phyloP scores from a whole-genome alignment of 2,888 invertebrate genomes.

The Hipparchia sbordonii region DNA sequence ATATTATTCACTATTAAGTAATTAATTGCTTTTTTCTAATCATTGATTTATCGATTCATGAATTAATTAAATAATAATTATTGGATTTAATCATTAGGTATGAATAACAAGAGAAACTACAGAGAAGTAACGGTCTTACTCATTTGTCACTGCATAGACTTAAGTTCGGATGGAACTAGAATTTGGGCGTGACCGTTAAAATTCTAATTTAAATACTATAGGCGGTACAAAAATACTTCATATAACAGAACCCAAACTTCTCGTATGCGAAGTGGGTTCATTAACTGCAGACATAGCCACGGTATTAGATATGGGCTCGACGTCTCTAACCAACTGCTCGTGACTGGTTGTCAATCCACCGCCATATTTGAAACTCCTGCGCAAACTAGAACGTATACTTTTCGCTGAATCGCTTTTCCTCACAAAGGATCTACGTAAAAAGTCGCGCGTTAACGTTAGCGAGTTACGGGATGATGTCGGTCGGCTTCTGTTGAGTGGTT shows the following conservation, averaged over 20 bases:
- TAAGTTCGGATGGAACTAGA: not conserved
- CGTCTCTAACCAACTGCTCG: slow-evolving; percentile 84
- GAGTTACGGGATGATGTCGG: slow-evolving; percentile 63
- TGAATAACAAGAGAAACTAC: too few relatives aligned
- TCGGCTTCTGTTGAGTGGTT: slow-evolving; percentile 29
- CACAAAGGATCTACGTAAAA: slow-evolving; percentile 68
- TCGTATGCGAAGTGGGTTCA: slow-evolving; percentile 52
- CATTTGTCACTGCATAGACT: too few relatives aligned
- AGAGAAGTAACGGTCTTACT: too few relatives aligned
- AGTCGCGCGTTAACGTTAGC: slow-evolving; percentile 64
- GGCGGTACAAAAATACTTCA: slow-evolving; percentile 44
- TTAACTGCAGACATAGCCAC: slow-evolving; percentile 75
- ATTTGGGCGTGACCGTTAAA: too few relatives aligned
- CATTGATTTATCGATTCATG: too few relatives aligned
- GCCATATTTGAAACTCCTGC: slow-evolving; percentile 73
- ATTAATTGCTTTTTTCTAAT: too few relatives aligned
- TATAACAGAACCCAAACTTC: slow-evolving; percentile 70
- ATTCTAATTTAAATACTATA: slow-evolving; percentile 11
- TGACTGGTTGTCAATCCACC: slow-evolving; percentile 75
- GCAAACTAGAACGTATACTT: slow-evolving; percentile 69
- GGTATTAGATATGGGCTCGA: slow-evolving; percentile 82
- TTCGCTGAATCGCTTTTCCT: slow-evolving; percentile 72
- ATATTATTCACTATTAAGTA: too few relatives aligned
- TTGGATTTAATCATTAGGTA: too few relatives aligned
- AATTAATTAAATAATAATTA: too few relatives aligned